Base-by-base conservation (phyloP, 1,140 invertebrate species). In the Pogonus chalceus region DNA sequence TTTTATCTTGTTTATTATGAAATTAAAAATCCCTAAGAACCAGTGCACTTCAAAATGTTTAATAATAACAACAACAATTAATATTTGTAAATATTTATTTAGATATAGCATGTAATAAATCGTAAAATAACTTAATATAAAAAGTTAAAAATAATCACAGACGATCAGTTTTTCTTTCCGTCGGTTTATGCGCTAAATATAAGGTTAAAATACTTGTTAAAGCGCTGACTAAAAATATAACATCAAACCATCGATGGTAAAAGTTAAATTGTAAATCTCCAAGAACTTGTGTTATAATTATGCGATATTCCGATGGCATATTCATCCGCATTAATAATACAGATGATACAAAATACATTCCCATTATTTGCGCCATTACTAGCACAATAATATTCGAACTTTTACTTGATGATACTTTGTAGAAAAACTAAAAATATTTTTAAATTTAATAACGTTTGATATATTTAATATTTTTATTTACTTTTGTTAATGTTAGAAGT, bases 191-290 rank as follows among this genome's bases (percentile, higher is more conserved):
- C 16, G 92, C 92, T 51, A 97, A 75, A 75, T 97, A 99, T 21
- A 99, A 74, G 63, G 98, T 96, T 56, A 88, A 83, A 66, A 99
- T 96, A 57, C 92, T 97, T 20, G 92, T 91, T 37, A 99, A 70
- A 1, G 96, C 96, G 63, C 92, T 96, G 23, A 99, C 87, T 49
- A 99, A 79, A 72, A 99, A 99, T 70, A 99, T 99, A 0, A 99
- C 95, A 75, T 99, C 97, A 74, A 99, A 99, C 97, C 97, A 99
- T 49, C 97, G 82, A 73, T 99, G 97, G 70, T 99, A 99, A 77
- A 99, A 99, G 69, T 95, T 98, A 65, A 99, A 99, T 70, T 99
- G 95, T 52, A 99, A 72, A 69, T 98, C 95, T 4, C 96, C 96
- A 0, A 99, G 72, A 0, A 99, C 96, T 79, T 98, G 89, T 0